These are phyloP conservation scores for Amphiduros pacificus DNA, from an alignment of 2,888 invertebrate species.

Conservation along the genomic window DNA sequence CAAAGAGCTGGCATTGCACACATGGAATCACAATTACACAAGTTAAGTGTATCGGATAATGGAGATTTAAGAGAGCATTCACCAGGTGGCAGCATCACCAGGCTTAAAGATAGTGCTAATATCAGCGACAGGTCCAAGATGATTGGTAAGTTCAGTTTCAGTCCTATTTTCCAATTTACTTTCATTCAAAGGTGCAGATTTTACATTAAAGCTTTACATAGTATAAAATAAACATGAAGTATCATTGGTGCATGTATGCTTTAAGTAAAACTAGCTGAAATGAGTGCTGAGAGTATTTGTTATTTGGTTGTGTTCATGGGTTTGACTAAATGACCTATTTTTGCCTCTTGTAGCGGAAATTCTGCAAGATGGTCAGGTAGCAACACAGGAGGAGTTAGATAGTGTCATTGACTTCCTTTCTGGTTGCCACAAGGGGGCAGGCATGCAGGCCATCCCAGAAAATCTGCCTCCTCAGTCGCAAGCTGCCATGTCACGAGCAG, in stretches of 20 bases:
- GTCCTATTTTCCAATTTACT: not conserved
- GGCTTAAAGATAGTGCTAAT: not conserved
- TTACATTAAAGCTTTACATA: too few relatives aligned
- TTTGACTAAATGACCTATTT: not conserved
- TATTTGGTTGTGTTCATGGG: not conserved
- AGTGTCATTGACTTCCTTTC: conserved; percentile 52
- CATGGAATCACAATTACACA: not conserved
- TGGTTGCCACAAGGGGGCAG: conserved; percentile 19
- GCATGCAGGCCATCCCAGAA: conserved; percentile 19
- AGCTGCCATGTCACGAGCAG: not conserved
- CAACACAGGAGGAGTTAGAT: conserved; percentile 51
- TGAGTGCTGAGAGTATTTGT: not conserved
- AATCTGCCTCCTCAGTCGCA: conserved; percentile 6
- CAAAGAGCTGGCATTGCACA: not conserved
- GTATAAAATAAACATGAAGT: too few relatives aligned
- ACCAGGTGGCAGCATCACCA: not conserved
- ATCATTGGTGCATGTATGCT: too few relatives aligned
- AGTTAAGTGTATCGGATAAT: not conserved
- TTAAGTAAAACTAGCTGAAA: not conserved
- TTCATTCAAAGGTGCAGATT: too few relatives aligned
- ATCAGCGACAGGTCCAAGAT: not conserved
- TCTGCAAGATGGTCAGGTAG: conserved; percentile 31
- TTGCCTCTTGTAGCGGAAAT: not conserved
- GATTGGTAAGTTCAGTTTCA: not conserved
- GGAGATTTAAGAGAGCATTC: not conserved